Evolutionary conservation across 2,888 invertebrate species (phyloP).

Genomic region (Dynastes grantii): DNA sequence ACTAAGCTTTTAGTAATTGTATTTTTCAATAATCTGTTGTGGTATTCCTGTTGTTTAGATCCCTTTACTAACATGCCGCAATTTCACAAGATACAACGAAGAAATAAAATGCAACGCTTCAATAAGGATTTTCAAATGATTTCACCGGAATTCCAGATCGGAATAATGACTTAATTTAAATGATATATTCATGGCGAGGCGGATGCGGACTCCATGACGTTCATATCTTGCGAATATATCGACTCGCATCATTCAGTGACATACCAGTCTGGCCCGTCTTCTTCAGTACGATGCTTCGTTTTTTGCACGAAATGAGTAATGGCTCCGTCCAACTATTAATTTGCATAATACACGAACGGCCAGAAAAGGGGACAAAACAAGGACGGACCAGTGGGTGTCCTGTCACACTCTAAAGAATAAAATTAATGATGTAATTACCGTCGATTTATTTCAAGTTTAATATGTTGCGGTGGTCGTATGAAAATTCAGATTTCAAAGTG

Average conservation of each 20-base stretch:
- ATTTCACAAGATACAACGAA: no score
- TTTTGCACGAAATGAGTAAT: slow-evolving; percentile 44
- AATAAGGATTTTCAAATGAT: no score
- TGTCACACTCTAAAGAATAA: slow-evolving; percentile 44
- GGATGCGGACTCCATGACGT: background rate
- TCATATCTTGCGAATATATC: background rate
- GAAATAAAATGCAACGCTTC: no score
- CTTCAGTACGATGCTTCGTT: slow-evolving; percentile 4
- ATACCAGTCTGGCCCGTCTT: background rate
- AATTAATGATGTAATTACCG: slow-evolving; percentile 48
- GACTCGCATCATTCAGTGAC: slow-evolving; percentile 11
- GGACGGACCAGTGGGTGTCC: slow-evolving; percentile 46
- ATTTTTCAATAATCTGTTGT: no score
- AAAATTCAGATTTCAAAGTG: slow-evolving; percentile 17
- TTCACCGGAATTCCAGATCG: no score
- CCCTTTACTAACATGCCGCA: no score
- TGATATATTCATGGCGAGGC: background rate
- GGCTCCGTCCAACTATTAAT: slow-evolving; percentile 44
- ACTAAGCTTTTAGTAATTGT: no score
- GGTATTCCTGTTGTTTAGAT: no score
- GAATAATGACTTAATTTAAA: slow-evolving; percentile 11
- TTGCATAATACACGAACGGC: slow-evolving; percentile 46
- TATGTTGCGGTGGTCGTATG: slow-evolving; percentile 2
- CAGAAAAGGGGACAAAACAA: slow-evolving; percentile 41
- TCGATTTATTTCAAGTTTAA: slow-evolving; percentile 32